Base-by-base conservation (phyloP, 2,797 vertebrate species). In the Anniella stebbinsi region DNA sequence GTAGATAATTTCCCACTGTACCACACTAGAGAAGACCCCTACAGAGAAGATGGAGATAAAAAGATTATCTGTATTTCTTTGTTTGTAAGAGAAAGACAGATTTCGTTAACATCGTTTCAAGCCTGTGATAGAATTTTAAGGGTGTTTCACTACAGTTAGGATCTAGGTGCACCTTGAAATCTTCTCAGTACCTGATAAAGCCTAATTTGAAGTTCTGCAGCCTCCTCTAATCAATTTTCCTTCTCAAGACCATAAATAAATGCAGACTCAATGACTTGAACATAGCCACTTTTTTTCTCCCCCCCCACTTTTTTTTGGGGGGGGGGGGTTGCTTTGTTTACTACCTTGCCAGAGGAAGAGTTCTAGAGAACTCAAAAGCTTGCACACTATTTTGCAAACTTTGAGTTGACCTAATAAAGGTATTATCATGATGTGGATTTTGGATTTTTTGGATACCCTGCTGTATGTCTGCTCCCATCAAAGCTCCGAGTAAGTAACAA, bases 1-100 rank as follows among this genome's bases (percentile, higher is more conserved):
- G 81, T 77, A 67, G 72, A 89, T 87, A 82, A 87, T 76, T 90
- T 90, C 76, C n/a, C 75, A 25, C 17, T n/a, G 66, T 18, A 82
- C 28, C 0, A 18, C 70, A 63, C 12, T 82, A 48, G 63, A 77
- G 80, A 66, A 66, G 70, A 89, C 7, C 57, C 67, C 33, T 48
- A 51, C 41, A 82, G 76, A 87, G 28, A 78, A 72, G 82, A 57
- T 8, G 28, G 69, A 66, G 41, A 80, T 13, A 60, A 86, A 73
- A 81, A n/a, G 51, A 73, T 67, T 87, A 83, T 54, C 8, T 63
- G 7, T n/a, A 76, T 63, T 67, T 69, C 9, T 76, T 82, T 90
- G 89, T 67, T 82, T 81, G 45, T 82, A 66, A 80, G 45, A n/a
- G 41, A 87, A 66, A 75, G 57, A 4, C 13, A 36, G 36, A 51